Percentiles rank a stretch among this genome's conserved stretches.
phyloP scores from a whole-genome alignment of 2,797 vertebrate genomes.

The Smutsia gigantea region DNA sequence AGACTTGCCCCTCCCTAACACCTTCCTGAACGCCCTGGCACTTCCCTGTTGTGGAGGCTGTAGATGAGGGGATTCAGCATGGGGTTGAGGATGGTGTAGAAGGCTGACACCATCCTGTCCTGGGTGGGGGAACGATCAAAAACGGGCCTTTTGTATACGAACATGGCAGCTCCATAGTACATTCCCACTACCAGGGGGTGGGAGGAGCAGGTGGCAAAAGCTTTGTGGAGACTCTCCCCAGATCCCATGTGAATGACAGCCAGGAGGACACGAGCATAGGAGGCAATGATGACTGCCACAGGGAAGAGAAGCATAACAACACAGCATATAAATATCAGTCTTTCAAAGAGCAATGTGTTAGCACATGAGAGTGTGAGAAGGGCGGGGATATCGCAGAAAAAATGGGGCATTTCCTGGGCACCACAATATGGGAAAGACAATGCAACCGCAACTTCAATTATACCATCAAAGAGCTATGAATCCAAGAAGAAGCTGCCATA shows the following conservation, averaged over 20 bases:
- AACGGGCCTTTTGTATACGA: conserved; percentile 40
- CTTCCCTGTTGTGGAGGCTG: no score
- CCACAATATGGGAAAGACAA: conserved; percentile 41
- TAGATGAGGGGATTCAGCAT: no score
- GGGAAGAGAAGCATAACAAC: conserved; percentile 55
- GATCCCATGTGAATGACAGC: background rate
- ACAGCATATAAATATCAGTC: conserved; percentile 47
- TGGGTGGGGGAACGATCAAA: background rate
- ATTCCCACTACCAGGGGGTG: conserved; percentile 59
- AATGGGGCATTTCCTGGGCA: background rate
- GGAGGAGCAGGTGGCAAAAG: conserved; percentile 41
- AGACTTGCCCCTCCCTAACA: no score
- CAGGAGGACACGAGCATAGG: conserved; percentile 1
- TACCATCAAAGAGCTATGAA: background rate
- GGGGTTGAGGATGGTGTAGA: no score
- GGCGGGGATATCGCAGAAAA: conserved; percentile 57
- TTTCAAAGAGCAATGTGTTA: conserved; percentile 23
- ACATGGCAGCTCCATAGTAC: conserved; percentile 64
- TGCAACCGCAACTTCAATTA: background rate
- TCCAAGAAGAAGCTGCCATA: conserved; percentile 31
- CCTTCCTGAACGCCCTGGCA: no score
- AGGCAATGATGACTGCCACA: conserved; percentile 6
- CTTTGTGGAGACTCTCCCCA: background rate
- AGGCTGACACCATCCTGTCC: no score
- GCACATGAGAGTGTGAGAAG: conserved; percentile 37